Base-by-base conservation (phyloP, 2,113 vertebrate genomes). In the Axis porcinus region DNA sequence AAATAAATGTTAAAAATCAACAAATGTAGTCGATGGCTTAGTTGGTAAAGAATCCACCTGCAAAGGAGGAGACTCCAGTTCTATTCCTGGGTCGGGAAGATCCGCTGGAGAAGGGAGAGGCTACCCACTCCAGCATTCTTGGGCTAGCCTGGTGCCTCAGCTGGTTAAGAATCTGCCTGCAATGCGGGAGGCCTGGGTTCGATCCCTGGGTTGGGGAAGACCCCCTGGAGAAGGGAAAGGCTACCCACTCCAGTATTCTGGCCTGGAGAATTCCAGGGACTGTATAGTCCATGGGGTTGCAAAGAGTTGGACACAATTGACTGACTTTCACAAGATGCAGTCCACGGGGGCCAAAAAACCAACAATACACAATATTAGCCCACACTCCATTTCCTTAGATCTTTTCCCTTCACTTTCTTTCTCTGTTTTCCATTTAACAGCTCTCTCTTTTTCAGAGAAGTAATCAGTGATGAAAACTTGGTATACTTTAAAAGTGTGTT, bases 41-140 rank as follows among this genome's bases (percentile, higher is more conserved):
- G 3, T n/a, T n/a, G 33, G 4, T 19, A 10, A n/a, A n/a, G 62
- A n/a, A 10, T 10, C 16, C 16, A 0, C 7, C 62, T n/a, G 33
- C 62, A 67, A n/a, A 9, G 62, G 15, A n/a, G 33, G 62, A 67
- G 62, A 67, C 33, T 16, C 16, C 4, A 4, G 62, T n/a, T 67
- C 62, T 0, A n/a, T n/a, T n/a, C 30, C 62, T 64, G 62, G 16
- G 2, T 62, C 2, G 0, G 60, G 60, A 62, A 62, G 60, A 62
- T 15, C 0, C 13, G 0, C 28, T 30, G 60, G 28, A 30, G 28
- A 62, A 30, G 60, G 60, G 28, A 62, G 3, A 30, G 13, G 13
- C 60, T 62, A 7, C 60, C 28, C 60, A 15, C 60, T 62, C 2
- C 57, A 58, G 28, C 30, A 30, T 62, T 30, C 28, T 30, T 30